Evolutionary conservation across 2,888 invertebrate genomes (phyloP), one percentile per base, ranked within the genome.

Genomic region (Ectobius pallidus): DNA sequence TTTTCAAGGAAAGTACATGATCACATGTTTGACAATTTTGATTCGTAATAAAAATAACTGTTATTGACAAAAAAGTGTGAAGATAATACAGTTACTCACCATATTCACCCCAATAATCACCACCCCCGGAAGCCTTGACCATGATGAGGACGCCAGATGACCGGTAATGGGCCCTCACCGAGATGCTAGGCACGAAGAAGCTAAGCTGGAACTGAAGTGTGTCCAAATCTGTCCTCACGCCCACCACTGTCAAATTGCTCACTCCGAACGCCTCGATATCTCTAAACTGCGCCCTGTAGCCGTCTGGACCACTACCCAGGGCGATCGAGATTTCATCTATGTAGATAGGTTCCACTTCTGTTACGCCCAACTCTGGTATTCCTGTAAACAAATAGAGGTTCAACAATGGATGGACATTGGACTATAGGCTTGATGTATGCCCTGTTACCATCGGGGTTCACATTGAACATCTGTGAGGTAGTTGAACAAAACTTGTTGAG

Each of bases 31-130:
- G n/a, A n/a, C n/a, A n/a, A n/a, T n/a, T n/a, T n/a, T n/a, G n/a
- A n/a, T n/a, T n/a, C n/a, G n/a, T n/a, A n/a, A n/a, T n/a, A n/a
- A n/a, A n/a, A n/a, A n/a, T n/a, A n/a, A n/a, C n/a, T n/a, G n/a
- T n/a, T n/a, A n/a, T n/a, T n/a, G n/a, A n/a, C n/a, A n/a, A n/a
- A n/a, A n/a, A n/a, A n/a, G n/a, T n/a, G n/a, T n/a, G n/a, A n/a
- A n/a, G n/a, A n/a, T n/a, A n/a, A n/a, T n/a, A n/a, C n/a, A n/a
- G n/a, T n/a, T n/a, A n/a, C n/a, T n/a, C n/a, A 94, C 94, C 92
- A 79, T 94, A 94, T 84, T 94, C 93, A 72, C 94, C 94, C 94
- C 94, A 94, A 82, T 94, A 94, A 81, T 94, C 93, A 3, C 94
- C 94, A 67, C 93, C 92, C 3, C 94, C 94, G 0, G 93, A 92